phyloP scores from a whole-genome alignment of 2,797 vertebrate genomes.

The Rhyacichthys aspro region DNA sequence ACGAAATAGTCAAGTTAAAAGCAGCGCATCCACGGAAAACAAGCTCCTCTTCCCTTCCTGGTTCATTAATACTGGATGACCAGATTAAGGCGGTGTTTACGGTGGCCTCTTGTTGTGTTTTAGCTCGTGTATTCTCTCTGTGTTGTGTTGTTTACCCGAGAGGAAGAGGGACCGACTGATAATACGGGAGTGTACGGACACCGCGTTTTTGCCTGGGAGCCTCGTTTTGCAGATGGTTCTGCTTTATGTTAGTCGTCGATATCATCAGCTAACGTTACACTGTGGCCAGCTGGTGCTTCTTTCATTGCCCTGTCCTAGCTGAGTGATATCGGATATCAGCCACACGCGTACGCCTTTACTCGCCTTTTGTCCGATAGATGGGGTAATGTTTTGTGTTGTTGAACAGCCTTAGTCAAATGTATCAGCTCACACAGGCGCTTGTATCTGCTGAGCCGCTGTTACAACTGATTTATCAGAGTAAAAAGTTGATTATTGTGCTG shows the following conservation, averaged over 20 bases:
- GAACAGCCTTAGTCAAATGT: neutral
- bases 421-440: slow-evolving; percentile 1
- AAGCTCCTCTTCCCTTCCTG: slow-evolving; percentile 44
- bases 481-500: neutral
- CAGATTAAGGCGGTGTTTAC: slow-evolving; percentile 41
- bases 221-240: slow-evolving; percentile 70
- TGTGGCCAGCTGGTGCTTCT: slow-evolving; percentile 53
- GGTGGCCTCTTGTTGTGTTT: slow-evolving; percentile 4
- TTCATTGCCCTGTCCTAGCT: slow-evolving; percentile 14
- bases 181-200: neutral
- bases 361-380: slow-evolving; percentile 15
- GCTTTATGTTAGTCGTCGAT: slow-evolving; percentile 55
- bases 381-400: slow-evolving; percentile 8
- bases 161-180: neutral
- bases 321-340: slow-evolving; percentile 33
- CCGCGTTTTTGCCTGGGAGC: slow-evolving; percentile 24
- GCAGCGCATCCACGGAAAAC: slow-evolving; percentile 28
- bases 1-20: slow-evolving; percentile 54
- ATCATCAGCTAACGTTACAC: slow-evolving; percentile 30
- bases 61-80: slow-evolving; percentile 28
- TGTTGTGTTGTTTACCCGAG: neutral
- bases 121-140: neutral
- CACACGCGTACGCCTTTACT: neutral
- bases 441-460: neutral
- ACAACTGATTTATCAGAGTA: too few species aligned